These are phyloP conservation scores for Danio choprae DNA, from an alignment of 2,797 vertebrate genomes.

Conservation along the genomic window DNA sequence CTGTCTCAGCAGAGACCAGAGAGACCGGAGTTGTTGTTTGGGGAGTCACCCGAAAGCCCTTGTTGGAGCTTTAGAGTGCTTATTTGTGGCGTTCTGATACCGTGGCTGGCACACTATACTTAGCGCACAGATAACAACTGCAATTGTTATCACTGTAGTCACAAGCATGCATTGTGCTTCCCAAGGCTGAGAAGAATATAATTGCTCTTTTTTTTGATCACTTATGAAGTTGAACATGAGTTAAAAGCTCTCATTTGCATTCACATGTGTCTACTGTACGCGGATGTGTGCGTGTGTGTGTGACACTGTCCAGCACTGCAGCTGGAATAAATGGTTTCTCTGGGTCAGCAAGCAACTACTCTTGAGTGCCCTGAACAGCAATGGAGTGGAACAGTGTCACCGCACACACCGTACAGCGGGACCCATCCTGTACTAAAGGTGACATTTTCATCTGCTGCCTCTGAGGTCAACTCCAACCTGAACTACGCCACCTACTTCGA, in stretches of 20 bases:
- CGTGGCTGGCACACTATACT: slow-evolving; percentile 21
- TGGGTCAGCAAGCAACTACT: slow-evolving; percentile 76
- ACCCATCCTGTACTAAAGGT: slow-evolving; percentile 30
- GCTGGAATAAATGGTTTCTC: slow-evolving; percentile 71
- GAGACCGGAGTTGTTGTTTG: slow-evolving; percentile 39
- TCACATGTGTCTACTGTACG: too few relatives aligned
- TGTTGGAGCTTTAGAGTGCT: background rate
- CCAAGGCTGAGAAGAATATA: slow-evolving; percentile 3
- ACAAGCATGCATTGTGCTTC: slow-evolving; percentile 26
- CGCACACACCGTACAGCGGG: slow-evolving; percentile 7
- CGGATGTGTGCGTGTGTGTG: slow-evolving; percentile 38
- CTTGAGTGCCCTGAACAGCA: slow-evolving; percentile 75
- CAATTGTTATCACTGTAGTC: slow-evolving; percentile 14
- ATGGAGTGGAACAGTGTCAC: slow-evolving; percentile 74
- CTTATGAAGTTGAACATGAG: slow-evolving; percentile 27
- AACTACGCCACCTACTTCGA: slow-evolving; percentile 12
- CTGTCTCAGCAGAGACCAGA: slow-evolving; percentile 66
- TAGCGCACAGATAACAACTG: slow-evolving; percentile 3
- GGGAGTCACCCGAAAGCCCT: slow-evolving; percentile 27
- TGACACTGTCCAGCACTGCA: slow-evolving; percentile 55
- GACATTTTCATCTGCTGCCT: slow-evolving; percentile 40
- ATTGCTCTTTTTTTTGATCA: slow-evolving; percentile 24
- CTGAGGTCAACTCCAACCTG: slow-evolving; percentile 11
- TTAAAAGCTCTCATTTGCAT: slow-evolving; percentile 16
- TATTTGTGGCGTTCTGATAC: slow-evolving; percentile 33